phyloP scores from a whole-genome alignment of 2,797 vertebrate genomes.

The Spea hammondii region DNA sequence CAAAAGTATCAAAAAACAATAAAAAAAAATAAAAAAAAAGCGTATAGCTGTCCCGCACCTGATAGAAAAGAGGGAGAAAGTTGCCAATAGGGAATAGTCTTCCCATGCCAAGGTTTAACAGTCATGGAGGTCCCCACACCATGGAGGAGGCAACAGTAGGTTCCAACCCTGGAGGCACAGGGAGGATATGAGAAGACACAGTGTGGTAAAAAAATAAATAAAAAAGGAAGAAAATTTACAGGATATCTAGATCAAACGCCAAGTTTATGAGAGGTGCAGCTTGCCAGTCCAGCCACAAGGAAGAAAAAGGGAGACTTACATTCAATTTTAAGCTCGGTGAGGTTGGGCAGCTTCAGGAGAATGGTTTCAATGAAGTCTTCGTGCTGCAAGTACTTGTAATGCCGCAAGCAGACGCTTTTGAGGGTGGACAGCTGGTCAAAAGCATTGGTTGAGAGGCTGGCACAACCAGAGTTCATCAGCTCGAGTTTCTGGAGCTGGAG shows the following conservation, averaged over 20 bases:
- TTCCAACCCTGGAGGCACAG: constrained; percentile 52
- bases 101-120: constrained; percentile 45
- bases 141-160: constrained; percentile 47
- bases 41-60: constrained; percentile 41
- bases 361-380: constrained; percentile 40
- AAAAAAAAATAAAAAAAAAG: constrained; percentile 15
- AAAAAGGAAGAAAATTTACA: constrained; percentile 33
- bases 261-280: background rate
- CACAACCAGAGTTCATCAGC: constrained; percentile 57
- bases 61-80: constrained; percentile 45
- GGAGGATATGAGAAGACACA: constrained; percentile 50
- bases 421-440: constrained; percentile 52
- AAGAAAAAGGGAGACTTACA: constrained; percentile 44
- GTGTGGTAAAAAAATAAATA: constrained; percentile 12
- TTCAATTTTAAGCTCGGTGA: constrained; percentile 52
- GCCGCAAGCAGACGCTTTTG: constrained; percentile 51
- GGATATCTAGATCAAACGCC: constrained; percentile 19
- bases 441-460: constrained; percentile 54
- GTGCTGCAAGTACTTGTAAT: constrained; percentile 34
- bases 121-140: constrained; percentile 43
- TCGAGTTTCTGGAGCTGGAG: constrained; percentile 55
- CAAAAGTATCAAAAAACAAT: background rate
- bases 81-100: constrained; percentile 43
- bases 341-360: constrained; percentile 54
- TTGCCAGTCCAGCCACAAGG: background rate